Base-by-base conservation (phyloP, 2,797 vertebrate genomes). In the Melanotaenia nigrans region DNA sequence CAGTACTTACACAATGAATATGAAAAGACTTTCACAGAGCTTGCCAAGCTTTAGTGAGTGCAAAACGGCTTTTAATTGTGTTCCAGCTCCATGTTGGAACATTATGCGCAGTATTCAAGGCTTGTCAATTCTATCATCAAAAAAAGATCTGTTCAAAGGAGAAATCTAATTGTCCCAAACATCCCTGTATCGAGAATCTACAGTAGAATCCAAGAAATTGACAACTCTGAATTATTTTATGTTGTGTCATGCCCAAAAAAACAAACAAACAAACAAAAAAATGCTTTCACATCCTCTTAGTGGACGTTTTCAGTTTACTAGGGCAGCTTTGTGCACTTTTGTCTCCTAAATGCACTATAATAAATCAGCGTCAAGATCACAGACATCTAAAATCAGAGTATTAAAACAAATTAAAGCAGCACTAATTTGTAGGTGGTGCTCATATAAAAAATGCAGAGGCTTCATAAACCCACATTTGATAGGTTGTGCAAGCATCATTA, bases 401-500 rank as follows among this genome's bases (percentile, higher is more conserved):
- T 38, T 35, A 75, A 65, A 38, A 57, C 69, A 58, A 64, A 60
- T 73, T 62, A 73, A 87, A 92, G 71, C 69, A 87, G 90, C 93
- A 89, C 92, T 90, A 90, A 91, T 86, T 92, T 93, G 89, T 91
- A 91, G 90, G 86, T 92, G 85, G 78, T 85, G 90, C 94, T 93
- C 91, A 92, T 91, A 93, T 92, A 93, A 94, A 95, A 94, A 94
- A 91, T 88, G 89, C 87, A 76, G 86, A 93, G 69, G 91, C 92
- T 92, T 92, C 93, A 90, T 95, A 93, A 95, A 95, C 92, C 92
- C 91, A 85, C 84, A 79, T 94, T 94, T 95, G 95, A 95, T 95
- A 94, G 92, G 94, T 95, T 94, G 94, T 88, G 93, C 94, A 95
- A 92, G 95, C 94, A 83, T 95, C 94, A 96, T 96, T 96, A 96